phyloP scores from a whole-genome alignment of 1,140 invertebrate species.

The Lordiphosa stackelbergi region DNA sequence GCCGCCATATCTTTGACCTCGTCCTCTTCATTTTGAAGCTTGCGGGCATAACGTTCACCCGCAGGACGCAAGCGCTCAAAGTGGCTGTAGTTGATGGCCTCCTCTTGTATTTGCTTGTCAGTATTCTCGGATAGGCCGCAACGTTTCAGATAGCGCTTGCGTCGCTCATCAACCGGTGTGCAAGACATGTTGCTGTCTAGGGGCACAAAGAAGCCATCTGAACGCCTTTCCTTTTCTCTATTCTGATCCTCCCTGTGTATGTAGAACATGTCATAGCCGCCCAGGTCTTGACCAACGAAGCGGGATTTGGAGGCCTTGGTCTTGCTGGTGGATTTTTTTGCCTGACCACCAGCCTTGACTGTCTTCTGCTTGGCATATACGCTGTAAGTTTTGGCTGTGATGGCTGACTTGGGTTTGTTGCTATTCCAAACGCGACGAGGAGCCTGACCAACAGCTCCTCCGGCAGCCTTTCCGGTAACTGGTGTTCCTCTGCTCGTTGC shows the following conservation, averaged over 20 bases:
- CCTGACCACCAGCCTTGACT: background rate
- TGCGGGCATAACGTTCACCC: conserved; percentile 1
- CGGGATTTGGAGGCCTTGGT: background rate
- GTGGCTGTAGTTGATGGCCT: background rate
- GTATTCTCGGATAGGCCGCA: too few relatives aligned
- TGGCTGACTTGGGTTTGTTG: background rate
- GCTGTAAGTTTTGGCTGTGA: background rate
- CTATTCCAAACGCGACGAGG: background rate
- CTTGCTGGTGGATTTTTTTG: background rate
- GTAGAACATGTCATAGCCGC: conserved; percentile 2
- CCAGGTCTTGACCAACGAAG: background rate
- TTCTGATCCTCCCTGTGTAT: background rate
- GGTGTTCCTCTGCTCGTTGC: background rate
- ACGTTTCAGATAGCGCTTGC: too few relatives aligned
- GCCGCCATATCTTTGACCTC: background rate
- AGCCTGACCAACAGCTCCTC: background rate
- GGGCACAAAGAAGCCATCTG: conserved; percentile 1
- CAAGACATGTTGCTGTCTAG: too few relatives aligned
- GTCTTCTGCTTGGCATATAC: conserved; percentile 3
- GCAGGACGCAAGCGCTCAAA: conserved; percentile 6
- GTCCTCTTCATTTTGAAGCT: background rate
- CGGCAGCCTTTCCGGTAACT: too few relatives aligned
- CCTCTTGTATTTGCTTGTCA: background rate
- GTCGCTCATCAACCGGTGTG: too few relatives aligned
- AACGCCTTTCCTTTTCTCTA: background rate